These are phyloP conservation scores for Gisinianus flammeolus DNA, from an alignment of 2,888 invertebrate genomes.

Conservation along the genomic window DNA sequence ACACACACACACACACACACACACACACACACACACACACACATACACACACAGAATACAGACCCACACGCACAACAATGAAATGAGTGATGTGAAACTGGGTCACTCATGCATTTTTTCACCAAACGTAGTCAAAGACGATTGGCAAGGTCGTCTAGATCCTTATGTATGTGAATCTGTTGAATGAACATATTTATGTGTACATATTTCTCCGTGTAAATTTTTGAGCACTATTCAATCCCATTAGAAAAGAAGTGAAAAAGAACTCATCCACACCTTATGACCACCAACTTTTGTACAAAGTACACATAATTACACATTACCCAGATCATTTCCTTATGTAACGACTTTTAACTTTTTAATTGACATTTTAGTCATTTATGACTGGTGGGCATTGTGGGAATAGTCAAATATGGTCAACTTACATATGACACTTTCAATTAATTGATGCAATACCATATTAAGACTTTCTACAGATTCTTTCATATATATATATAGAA, in stretches of 20 bases:
- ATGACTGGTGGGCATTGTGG: too few species aligned
- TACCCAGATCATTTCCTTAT: not conserved
- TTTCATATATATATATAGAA: too few species aligned
- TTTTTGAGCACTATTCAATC: not conserved
- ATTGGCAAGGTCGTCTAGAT: constrained; percentile 35
- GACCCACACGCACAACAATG: not conserved
- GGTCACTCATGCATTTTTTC: constrained; percentile 27
- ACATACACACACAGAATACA: too few species aligned
- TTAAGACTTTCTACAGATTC: too few species aligned
- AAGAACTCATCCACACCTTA: not conserved
- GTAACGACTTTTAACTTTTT: not conserved
- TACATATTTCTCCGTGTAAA: not conserved
- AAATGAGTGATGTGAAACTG: constrained; percentile 26
- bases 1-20: too few species aligned
- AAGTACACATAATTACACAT: too few species aligned
- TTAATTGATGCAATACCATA: not conserved
- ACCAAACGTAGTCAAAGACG: constrained; percentile 33
- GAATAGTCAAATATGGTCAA: not conserved
- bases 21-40: too few species aligned
- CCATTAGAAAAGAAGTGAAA: not conserved
- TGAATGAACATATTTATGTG: not conserved
- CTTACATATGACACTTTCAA: not conserved
- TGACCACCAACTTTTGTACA: not conserved
- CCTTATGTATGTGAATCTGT: not conserved
- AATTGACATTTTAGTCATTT: not conserved